Base-by-base conservation (phyloP, 2,113 vertebrate genomes). In the Axis porcinus region DNA sequence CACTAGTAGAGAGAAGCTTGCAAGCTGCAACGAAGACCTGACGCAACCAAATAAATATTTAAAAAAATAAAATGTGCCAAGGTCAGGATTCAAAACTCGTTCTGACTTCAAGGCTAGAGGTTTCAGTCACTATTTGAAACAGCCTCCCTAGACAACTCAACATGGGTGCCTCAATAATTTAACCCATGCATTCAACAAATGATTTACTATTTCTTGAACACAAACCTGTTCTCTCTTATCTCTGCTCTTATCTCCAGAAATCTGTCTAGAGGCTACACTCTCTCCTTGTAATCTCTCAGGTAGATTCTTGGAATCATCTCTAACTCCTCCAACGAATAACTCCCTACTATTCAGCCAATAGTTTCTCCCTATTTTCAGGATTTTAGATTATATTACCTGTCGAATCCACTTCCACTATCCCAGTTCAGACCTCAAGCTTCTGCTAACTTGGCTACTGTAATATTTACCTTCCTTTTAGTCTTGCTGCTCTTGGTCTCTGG, bases 161-260 rank as follows among this genome's bases (percentile, higher is more conserved):
- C 30, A 67, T 28, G 28, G 7, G 33, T 23, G 2, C 21, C 52
- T 86, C 64, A n/a, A 40, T 60, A 92, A 93, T 54, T 89, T 33
- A 92, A 83, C 15, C 40, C 64, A 97, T 40, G 94, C 57, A 95
- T 57, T 95, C 50, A 91, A 64, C 81, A 94, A 89, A 82, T 40
- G 47, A 86, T 78, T 83, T 62, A 57, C 82, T 70, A 54, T 58
- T 55, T 96, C 64, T 50, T 96, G 50, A 86, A 96, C 50, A 96
- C 21, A 95, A 97, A 90, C 25, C 54, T 94, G 36, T 83, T 82
- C 43, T 86, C 78, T 17, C 25, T 86, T 62, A 67, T 57, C 50
- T 74, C 43, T 67, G 84, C 36, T 88, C 85, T 45, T 30, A 93
- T 45, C 28, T 97, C 28, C 78, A 50, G 84, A 92, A 54, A 60